phyloP scores from a whole-genome alignment of 2,888 invertebrate genomes.

The Electrophaes corylata region DNA sequence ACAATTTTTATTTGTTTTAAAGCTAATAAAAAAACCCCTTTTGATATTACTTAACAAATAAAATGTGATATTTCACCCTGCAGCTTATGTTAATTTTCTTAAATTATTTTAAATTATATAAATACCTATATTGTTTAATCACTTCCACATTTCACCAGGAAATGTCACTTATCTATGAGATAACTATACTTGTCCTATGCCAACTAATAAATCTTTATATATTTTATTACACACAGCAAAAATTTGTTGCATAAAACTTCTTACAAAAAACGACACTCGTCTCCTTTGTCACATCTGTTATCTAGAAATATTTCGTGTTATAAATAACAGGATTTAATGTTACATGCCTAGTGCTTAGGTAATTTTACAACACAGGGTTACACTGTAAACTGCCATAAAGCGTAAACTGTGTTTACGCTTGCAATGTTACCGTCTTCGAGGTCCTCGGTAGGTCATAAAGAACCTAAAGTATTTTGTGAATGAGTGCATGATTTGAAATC shows the following conservation, averaged over 20 bases:
- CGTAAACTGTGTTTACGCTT: too few species aligned
- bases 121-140: slow-evolving; percentile 49
- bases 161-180: slow-evolving; percentile 29
- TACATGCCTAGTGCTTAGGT: too few species aligned
- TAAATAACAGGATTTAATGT: too few species aligned
- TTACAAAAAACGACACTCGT: too few species aligned
- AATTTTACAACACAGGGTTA: too few species aligned
- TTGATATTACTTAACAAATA: slow-evolving; percentile 39
- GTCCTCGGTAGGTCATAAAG: too few species aligned
- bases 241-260: neutral
- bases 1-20: slow-evolving; percentile 35
- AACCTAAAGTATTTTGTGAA: neutral
- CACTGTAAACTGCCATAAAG: too few species aligned
- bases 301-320: too few species aligned
- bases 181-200: neutral
- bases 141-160: slow-evolving; percentile 49
- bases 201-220: neutral
- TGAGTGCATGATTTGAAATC: neutral
- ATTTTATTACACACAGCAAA: neutral
- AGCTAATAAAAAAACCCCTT: slow-evolving; percentile 7
- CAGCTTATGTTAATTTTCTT: slow-evolving; percentile 40
- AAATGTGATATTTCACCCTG: slow-evolving; percentile 50
- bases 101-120: slow-evolving; percentile 48
- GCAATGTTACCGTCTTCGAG: too few species aligned
- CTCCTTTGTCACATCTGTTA: too few species aligned